phyloP scores from a whole-genome alignment of 2,888 invertebrate genomes.

The Steinernema hermaphroditum region DNA sequence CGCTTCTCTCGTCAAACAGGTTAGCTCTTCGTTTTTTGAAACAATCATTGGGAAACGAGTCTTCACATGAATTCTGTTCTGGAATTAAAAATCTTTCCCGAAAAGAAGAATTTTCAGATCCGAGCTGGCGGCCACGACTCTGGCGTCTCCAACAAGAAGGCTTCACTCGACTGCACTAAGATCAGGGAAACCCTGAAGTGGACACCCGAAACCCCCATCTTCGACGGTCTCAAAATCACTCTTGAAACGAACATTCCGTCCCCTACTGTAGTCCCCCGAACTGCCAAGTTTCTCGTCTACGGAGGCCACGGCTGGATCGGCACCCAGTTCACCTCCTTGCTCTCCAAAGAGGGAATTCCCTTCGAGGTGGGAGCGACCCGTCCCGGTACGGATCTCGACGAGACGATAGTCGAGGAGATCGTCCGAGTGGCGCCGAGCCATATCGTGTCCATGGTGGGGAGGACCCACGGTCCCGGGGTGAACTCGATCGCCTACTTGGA shows the following conservation, averaged over 20 bases:
- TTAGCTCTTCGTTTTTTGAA: neutral
- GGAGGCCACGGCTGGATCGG: slow-evolving; percentile 52
- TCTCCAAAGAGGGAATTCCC: slow-evolving; percentile 35
- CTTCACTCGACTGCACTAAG: slow-evolving; percentile 25
- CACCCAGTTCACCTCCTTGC: slow-evolving; percentile 38
- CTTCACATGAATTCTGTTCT: too few relatives aligned
- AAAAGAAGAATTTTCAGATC: neutral
- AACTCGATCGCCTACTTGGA: slow-evolving; percentile 45
- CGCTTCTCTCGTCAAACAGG: slow-evolving; percentile 8
- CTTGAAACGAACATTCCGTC: neutral
- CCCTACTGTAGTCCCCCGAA: neutral
- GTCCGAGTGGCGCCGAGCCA: slow-evolving; percentile 41
- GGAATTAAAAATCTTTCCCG: too few relatives aligned
- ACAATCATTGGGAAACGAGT: too few relatives aligned
- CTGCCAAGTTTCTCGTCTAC: slow-evolving; percentile 40
- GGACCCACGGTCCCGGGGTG: slow-evolving; percentile 49
- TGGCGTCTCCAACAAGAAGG: slow-evolving; percentile 7
- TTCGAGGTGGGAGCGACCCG: slow-evolving; percentile 33
- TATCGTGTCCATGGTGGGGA: slow-evolving; percentile 49
- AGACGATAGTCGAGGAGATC: slow-evolving; percentile 43
- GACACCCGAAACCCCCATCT: slow-evolving; percentile 1
- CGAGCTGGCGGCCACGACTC: neutral
- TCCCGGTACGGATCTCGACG: slow-evolving; percentile 41
- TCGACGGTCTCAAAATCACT: slow-evolving; percentile 12
- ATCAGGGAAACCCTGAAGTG: neutral